Evolutionary conservation across 2,113 vertebrate species (phyloP).

Genomic region (Opisthocomus hoazin): DNA sequence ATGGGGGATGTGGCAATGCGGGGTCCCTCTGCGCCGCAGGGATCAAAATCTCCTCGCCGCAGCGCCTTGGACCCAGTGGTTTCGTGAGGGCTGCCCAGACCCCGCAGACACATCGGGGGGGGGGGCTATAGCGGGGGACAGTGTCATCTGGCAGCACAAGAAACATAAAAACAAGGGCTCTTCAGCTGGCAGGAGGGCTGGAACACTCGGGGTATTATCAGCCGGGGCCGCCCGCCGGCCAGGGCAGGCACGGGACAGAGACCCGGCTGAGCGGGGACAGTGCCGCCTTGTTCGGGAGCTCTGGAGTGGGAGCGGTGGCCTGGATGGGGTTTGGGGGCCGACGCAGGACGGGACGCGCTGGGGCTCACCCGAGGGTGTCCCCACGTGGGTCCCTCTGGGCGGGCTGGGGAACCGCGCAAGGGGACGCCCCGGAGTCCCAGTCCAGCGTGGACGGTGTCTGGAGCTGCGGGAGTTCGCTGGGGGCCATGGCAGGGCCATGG

Average conservation of each 20-base stretch:
- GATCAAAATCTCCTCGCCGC: fast-evolving
- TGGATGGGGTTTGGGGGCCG: background rate
- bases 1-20: fast-evolving
- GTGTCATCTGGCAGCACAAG: background rate
- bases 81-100: background rate
- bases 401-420: background rate
- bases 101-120: background rate
- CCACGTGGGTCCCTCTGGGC: background rate
- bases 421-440: background rate
- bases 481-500: background rate
- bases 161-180: background rate
- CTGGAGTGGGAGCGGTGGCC: background rate
- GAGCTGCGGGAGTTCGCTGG: fast-evolving
- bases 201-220: background rate
- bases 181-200: background rate
- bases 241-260: background rate
- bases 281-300: background rate
- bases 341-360: fast-evolving
- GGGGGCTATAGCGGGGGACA: background rate
- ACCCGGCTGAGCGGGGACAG: background rate
- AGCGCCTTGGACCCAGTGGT: fast-evolving
- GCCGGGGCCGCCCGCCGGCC: background rate
- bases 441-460: background rate
- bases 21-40: fast-evolving
- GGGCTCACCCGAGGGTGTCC: background rate